phyloP scores from a whole-genome alignment of 2,888 invertebrate genomes.

The Noctua janthina region DNA sequence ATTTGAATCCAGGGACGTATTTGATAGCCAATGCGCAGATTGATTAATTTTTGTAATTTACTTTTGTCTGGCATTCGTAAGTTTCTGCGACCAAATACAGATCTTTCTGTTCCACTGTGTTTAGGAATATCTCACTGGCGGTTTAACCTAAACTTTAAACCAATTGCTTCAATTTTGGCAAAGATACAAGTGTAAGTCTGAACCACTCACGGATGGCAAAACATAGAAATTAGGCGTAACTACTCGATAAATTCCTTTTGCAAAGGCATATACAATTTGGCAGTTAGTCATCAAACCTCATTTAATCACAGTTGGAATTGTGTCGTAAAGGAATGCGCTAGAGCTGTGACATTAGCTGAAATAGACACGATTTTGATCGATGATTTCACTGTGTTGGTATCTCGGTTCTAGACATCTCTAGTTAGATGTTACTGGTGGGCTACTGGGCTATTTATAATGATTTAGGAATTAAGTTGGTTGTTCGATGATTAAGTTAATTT shows the following conservation, averaged over 20 bases:
- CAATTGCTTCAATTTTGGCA: conserved; percentile 1
- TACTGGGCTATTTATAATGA: conserved; percentile 28
- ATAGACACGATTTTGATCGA: conserved; percentile 61
- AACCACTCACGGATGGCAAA: conserved; percentile 5
- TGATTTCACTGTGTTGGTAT: conserved; percentile 51
- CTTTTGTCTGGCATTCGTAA: not conserved
- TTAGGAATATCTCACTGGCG: not conserved
- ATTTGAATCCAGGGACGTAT: not conserved
- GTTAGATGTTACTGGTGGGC: conserved; percentile 17
- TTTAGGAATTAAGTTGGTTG: conserved; percentile 8
- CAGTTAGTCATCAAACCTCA: conserved; percentile 18
- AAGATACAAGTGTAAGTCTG: conserved; percentile 7
- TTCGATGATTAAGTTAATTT: not conserved
- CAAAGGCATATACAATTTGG: not conserved
- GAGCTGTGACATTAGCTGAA: conserved; percentile 52
- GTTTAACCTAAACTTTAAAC: conserved; percentile 16
- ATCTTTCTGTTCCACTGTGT: too few relatives aligned
- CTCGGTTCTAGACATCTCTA: conserved; percentile 34
- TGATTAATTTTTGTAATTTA: not conserved
- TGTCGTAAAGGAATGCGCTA: conserved; percentile 39
- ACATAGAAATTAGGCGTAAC: conserved; percentile 20
- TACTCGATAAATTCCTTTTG: not conserved
- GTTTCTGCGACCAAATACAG: not conserved
- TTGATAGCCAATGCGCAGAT: not conserved
- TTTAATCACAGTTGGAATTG: conserved; percentile 15